Conservation (phyloP, 2,797 vertebrate species). For the Chlorospingus flavigularis region DNA sequence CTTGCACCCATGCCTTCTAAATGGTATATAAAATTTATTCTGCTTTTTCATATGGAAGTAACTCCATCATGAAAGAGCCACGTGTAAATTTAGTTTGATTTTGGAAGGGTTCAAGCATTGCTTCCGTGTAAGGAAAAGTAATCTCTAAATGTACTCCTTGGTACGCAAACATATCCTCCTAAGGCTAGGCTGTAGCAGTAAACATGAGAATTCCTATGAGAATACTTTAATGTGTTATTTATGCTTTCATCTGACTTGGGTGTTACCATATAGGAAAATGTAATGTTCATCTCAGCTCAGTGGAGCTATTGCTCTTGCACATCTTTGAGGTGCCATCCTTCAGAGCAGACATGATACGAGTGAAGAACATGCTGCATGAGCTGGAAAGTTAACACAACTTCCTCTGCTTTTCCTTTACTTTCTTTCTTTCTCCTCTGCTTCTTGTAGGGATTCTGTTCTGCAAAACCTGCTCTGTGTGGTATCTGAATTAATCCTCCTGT, state of each 20-base stretch:
- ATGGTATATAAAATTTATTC: not conserved
- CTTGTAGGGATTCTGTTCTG: not conserved
- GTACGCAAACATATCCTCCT: not conserved
- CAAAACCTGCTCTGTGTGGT: not conserved
- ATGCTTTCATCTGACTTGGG: not conserved
- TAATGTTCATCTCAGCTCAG: not conserved
- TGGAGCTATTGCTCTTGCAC: not conserved
- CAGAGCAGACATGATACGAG: not conserved
- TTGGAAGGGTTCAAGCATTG: not conserved
- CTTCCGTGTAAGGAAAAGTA: not conserved
- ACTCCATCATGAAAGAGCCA: not conserved
- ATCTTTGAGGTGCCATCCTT: not conserved
- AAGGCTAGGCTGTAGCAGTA: not conserved
- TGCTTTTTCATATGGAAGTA: not conserved
- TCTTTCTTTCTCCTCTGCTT: not conserved
- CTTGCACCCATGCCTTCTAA: not conserved
- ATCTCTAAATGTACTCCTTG: not conserved
- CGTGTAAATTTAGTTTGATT: not conserved
- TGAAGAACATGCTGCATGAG: not conserved
- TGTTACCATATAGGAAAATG: not conserved
- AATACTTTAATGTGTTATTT: not conserved
- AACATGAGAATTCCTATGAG: not conserved
- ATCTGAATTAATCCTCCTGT: not conserved
- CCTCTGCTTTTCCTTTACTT: not conserved
- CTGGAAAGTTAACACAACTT: not conserved